These are phyloP conservation scores for Nymphicus hollandicus DNA, from an alignment of 2,113 vertebrate species.

Conservation along the genomic window DNA sequence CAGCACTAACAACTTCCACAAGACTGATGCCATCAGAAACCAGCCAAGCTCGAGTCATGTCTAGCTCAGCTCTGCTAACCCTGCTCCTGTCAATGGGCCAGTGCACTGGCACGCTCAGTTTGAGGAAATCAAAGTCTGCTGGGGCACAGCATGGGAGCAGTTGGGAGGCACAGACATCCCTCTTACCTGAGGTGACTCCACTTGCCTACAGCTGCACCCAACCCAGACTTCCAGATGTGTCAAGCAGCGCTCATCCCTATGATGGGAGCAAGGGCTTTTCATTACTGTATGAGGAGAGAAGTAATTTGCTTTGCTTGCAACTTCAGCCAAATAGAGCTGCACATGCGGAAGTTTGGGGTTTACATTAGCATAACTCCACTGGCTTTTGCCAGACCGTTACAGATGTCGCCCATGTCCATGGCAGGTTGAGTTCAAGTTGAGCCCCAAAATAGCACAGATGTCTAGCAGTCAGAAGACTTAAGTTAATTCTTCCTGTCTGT, in stretches of 20 bases:
- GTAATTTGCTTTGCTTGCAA: conserved; percentile 28
- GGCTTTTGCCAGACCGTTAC: conserved; percentile 18
- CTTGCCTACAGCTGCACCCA: neutral
- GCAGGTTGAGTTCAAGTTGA: conserved; percentile 4
- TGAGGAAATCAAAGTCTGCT: neutral
- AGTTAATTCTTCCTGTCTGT: neutral
- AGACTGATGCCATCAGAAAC: neutral
- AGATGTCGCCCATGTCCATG: conserved; percentile 25
- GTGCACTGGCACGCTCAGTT: neutral
- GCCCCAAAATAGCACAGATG: neutral
- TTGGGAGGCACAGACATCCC: neutral
- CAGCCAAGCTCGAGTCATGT: accelerated
- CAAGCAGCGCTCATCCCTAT: neutral
- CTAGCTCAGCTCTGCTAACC: neutral
- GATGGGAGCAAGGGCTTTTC: conserved; percentile 12
- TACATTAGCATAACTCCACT: neutral
- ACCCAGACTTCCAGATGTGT: neutral
- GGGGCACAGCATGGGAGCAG: neutral
- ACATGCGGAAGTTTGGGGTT: conserved; percentile 36
- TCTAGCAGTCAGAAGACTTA: neutral
- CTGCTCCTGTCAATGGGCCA: neutral
- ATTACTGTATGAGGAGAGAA: neutral
- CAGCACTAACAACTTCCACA: neutral
- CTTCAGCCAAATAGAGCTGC: conserved; percentile 13
- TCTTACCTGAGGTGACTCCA: neutral